phyloP scores from a whole-genome alignment of 1,140 invertebrate genomes.

The Calephelis nemesis region DNA sequence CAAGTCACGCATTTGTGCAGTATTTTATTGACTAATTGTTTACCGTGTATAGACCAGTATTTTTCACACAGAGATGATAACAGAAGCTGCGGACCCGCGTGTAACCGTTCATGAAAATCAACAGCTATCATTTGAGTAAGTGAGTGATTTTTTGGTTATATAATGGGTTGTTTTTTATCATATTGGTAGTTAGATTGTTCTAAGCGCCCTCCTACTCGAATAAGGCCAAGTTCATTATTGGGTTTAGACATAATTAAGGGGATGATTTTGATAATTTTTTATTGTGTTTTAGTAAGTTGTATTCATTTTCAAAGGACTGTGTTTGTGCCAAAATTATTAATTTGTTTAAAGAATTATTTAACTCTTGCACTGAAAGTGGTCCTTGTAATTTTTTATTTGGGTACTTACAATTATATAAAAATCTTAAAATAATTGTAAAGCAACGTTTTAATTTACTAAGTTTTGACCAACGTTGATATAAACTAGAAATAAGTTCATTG shows the following conservation, averaged over 20 bases:
- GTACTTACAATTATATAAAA: too few relatives aligned
- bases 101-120: not conserved
- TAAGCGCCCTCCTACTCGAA: slow-evolving; percentile 16
- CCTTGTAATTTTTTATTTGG: too few relatives aligned
- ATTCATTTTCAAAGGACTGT: not conserved
- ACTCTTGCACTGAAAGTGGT: too few relatives aligned
- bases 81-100: slow-evolving; percentile 7
- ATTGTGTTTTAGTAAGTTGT: not conserved
- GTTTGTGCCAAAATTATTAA: too few relatives aligned
- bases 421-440: too few relatives aligned
- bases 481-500: too few relatives aligned
- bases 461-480: too few relatives aligned
- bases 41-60: not conserved
- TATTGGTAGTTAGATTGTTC: not conserved
- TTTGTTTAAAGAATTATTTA: too few relatives aligned
- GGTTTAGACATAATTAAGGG: not conserved
- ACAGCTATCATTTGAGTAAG: not conserved
- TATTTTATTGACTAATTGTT: not conserved
- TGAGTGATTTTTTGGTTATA: not conserved
- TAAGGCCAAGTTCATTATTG: not conserved
- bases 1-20: not conserved
- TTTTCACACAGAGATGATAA: not conserved
- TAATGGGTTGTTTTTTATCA: slow-evolving; percentile 17
- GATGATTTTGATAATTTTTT: not conserved
- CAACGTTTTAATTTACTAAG: too few relatives aligned